Evolutionary conservation across 2,888 invertebrate genomes (phyloP), one percentile per base, ranked within the genome.

Genomic region (Cosmia pyralina): DNA sequence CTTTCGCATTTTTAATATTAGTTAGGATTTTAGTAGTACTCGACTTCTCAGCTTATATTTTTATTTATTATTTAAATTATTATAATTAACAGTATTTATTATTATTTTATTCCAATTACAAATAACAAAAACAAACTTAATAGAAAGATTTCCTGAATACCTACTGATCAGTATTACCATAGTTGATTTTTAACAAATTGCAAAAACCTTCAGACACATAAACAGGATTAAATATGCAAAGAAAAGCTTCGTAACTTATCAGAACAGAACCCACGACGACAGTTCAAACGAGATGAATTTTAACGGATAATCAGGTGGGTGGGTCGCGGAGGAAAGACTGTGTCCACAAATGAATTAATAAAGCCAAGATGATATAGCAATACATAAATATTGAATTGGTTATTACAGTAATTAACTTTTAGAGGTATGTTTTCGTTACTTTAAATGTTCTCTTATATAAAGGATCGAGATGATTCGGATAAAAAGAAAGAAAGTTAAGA

Each of bases 231-330:
- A 50, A 65, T n/a, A n/a, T 65, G 11, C 52, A 59, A 46, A 44
- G 17, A 68, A 44, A 63, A 59, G 7, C 46, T 68, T 46, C 57
- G n/a, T 69, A 41, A 63, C 22, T 41, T 46, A 76, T 69, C 48
- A 53, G 17, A 64, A 59, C 48, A 53, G 17, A 64, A 59, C 52
- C 15, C 34, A 77, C 22, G 64, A 41, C 59, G 76, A 53, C 69
- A 77, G 63, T 58, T 57, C 22, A 48, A 69, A 64, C 41, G 19
- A 77, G 69, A 53, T 44, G 41, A 59, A 59, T 64, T 77, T 77
- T 58, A 64, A 76, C 63, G 69, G 63, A 77, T 64, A 69, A 77
- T 70, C 64, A 70, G 52, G 48, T 76, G 70, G 76, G 77, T 70
- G 70, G 58, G 52, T 70, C 52, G 13, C 70, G 19, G 41, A 69